phyloP scores from a whole-genome alignment of 1,140 invertebrate species.

The Halyomorpha halys region DNA sequence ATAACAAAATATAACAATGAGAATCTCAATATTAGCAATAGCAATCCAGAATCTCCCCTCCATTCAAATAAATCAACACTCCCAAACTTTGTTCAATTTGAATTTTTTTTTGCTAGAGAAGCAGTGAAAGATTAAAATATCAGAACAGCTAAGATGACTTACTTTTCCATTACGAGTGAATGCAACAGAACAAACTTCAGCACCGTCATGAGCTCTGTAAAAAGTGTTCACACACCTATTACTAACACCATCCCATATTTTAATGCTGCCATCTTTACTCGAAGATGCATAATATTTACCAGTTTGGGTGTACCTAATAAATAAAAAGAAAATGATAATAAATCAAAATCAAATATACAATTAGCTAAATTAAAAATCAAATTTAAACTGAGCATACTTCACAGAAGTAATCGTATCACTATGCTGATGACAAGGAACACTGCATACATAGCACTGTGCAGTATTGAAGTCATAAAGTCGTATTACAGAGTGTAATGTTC shows the following conservation, averaged over 20 bases:
- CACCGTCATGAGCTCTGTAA: slow-evolving; percentile 82
- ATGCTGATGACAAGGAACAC: slow-evolving; percentile 85
- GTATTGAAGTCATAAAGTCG: slow-evolving; percentile 93
- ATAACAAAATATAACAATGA: too few relatives aligned
- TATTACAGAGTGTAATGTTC: slow-evolving; percentile 82
- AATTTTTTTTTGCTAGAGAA: too few relatives aligned
- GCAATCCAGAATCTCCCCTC: too few relatives aligned
- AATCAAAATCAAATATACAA: neutral
- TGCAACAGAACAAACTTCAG: slow-evolving; percentile 84
- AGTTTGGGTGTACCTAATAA: slow-evolving; percentile 56
- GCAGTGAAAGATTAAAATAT: too few relatives aligned
- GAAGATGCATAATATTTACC: slow-evolving; percentile 80
- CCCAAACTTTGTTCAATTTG: too few relatives aligned
- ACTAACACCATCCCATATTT: slow-evolving; percentile 92
- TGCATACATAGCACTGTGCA: slow-evolving; percentile 88
- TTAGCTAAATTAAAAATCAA: neutral
- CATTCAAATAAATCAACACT: too few relatives aligned
- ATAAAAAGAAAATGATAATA: neutral
- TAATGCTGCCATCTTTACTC: slow-evolving; percentile 87
- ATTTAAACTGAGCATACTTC: slow-evolving; percentile 44
- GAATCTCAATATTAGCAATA: too few relatives aligned
- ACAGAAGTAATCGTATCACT: slow-evolving; percentile 73
- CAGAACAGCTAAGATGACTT: slow-evolving; percentile 22
- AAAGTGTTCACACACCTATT: slow-evolving; percentile 93
- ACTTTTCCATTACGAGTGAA: slow-evolving; percentile 97